phyloP scores from a whole-genome alignment of 2,113 vertebrate species.

The Hylia prasina region DNA sequence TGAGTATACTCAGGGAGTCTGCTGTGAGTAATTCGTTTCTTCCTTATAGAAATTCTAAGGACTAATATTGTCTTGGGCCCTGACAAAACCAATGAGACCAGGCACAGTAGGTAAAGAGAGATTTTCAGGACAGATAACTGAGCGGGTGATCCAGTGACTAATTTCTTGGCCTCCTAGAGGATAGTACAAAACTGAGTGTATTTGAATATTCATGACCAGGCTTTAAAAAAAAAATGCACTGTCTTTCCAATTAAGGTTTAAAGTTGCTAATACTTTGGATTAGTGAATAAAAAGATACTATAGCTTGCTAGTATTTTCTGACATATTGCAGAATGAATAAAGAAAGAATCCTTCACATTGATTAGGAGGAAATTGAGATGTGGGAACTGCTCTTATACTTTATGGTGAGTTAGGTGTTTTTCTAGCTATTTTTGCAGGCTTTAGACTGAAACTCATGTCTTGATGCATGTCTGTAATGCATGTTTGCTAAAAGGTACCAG shows the following conservation, averaged over 20 bases:
- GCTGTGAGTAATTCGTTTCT: background rate
- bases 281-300: background rate
- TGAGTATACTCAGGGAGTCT: background rate
- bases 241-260: background rate
- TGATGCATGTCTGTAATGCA: background rate
- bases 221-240: background rate
- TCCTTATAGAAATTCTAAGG: background rate
- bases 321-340: background rate
- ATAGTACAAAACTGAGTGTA: background rate
- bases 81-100: background rate
- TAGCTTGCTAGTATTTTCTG: background rate
- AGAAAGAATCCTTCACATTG: background rate
- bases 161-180: background rate
- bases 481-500: background rate
- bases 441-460: background rate
- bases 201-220: background rate
- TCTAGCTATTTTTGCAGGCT: background rate
- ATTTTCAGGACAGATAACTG: background rate
- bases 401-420: background rate
- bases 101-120: background rate
- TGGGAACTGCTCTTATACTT: background rate
- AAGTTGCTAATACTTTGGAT: background rate
- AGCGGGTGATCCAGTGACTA: background rate
- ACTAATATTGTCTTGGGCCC: background rate
- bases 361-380: background rate